Evolutionary conservation across 2,113 vertebrate species (phyloP), one percentile per base, ranked within the genome.

Genomic region (Thinocorus orbignyianus): DNA sequence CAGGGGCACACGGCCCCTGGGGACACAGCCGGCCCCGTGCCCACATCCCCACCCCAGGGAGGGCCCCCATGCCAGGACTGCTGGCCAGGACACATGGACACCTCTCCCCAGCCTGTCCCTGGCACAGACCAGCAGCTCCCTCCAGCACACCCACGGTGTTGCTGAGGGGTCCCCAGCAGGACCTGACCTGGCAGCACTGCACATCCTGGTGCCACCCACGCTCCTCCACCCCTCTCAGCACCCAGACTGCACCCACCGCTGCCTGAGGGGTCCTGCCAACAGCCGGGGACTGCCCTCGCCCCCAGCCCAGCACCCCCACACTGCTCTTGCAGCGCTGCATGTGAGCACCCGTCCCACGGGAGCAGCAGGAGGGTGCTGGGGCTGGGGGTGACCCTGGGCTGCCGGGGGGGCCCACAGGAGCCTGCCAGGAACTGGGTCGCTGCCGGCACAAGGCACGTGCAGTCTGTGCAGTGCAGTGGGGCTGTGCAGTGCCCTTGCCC

Each of bases 241-340:
- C 49, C n/a, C 64, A 64, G 14, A 42, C 55, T 25, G 55, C 8
- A 4, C 19, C 71, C 1, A 0, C 17, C 1, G 2, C 57, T 83
- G 72, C 48, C 58, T 0, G 0, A 5, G 44, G 24, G 30, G 18
- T 18, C 51, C 49, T 57, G 49, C 72, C 57, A 3, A 7, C 30
- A 24, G 65, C 6, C 0, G 0, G 51, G 46, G 33, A 13, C 33
- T 73, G 37, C n/a, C 39, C 61, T 46, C 0, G 4, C 46, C 41
- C 15, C 71, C 17, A 10, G 30, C 70, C 30, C 1, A 6, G 70
- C 51, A 16, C 22, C 57, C n/a, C 10, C 7, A 19, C 1, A 0
- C 42, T 25, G 74, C 60, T 54, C 49, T 46, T 1, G 1, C 24
- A 1, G 0, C 4, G 60, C 78, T 1, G 1, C 41, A 11, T 0